Conservation (phyloP, 2,797 vertebrate species). For the Numenius phaeopus region DNA sequence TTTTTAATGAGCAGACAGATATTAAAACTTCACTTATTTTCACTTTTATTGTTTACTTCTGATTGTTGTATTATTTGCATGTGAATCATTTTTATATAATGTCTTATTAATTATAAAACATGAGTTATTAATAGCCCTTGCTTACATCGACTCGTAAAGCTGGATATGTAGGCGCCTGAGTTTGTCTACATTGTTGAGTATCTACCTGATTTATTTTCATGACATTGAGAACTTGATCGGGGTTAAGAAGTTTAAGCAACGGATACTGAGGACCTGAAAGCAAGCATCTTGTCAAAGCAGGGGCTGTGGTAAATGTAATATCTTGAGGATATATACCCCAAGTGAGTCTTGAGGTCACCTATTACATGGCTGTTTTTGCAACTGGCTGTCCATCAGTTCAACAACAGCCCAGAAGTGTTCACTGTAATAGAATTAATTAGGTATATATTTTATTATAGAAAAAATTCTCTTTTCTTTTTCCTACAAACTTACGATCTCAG, state of each 20-base stretch:
- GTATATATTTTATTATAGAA: not conserved
- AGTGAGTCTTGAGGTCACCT: not conserved
- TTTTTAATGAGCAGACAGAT: not conserved
- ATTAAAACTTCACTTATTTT: not conserved
- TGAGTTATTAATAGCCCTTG: not conserved
- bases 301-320: not conserved
- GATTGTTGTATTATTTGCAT: not conserved
- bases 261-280: not conserved
- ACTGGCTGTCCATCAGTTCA: not conserved
- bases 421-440: not conserved
- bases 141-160: not conserved
- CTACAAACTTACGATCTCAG: fast-evolving
- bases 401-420: not conserved
- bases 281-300: not conserved
- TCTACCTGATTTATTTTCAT: not conserved
- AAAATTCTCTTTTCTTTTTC: not conserved
- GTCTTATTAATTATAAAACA: not conserved
- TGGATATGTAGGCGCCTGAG: not conserved
- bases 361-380: not conserved
- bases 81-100: not conserved
- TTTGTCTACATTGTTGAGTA: not conserved
- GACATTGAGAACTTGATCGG: not conserved
- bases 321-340: not conserved
- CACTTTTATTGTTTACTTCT: not conserved
- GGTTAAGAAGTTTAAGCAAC: not conserved